These are phyloP conservation scores for Ooceraea biroi DNA, from an alignment of 1,140 invertebrate genomes.

Conservation along the genomic window DNA sequence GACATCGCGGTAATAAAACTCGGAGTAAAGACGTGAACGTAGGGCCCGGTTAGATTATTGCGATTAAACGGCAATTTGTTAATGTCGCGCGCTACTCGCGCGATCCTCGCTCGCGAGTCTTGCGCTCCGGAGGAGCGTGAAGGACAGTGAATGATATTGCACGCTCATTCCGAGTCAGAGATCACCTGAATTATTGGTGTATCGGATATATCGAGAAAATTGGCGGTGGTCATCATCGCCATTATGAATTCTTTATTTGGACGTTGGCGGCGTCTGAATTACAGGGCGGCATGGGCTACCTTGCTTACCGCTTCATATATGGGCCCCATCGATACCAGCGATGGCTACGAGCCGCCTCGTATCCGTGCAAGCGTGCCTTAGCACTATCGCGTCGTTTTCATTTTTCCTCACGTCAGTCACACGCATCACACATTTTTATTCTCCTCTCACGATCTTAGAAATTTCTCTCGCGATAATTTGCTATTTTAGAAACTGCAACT, in stretches of 20 bases:
- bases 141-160: constrained; percentile 72
- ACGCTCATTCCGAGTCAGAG: constrained; percentile 52
- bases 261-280: constrained; percentile 83
- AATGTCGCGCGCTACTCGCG: constrained; percentile 25
- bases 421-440: neutral
- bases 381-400: neutral
- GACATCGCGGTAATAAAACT: constrained; percentile 35
- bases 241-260: constrained; percentile 86
- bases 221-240: constrained; percentile 85
- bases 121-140: neutral
- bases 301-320: constrained; percentile 85
- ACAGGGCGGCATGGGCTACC: constrained; percentile 85
- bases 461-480: neutral
- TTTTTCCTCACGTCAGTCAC: neutral
- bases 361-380: constrained; percentile 21
- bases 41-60: neutral
- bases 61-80: constrained; percentile 47
- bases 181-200: constrained; percentile 82
- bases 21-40: neutral
- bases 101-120: constrained; percentile 2
- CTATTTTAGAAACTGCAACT: no score
- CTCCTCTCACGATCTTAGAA: neutral
- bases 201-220: constrained; percentile 84
- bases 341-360: constrained; percentile 60
- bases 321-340: constrained; percentile 66